Percentiles rank a stretch among this genome's conserved stretches.
Conservation (phyloP, 1,140 invertebrate species). For the Pseudomyrmex concolor region DNA sequence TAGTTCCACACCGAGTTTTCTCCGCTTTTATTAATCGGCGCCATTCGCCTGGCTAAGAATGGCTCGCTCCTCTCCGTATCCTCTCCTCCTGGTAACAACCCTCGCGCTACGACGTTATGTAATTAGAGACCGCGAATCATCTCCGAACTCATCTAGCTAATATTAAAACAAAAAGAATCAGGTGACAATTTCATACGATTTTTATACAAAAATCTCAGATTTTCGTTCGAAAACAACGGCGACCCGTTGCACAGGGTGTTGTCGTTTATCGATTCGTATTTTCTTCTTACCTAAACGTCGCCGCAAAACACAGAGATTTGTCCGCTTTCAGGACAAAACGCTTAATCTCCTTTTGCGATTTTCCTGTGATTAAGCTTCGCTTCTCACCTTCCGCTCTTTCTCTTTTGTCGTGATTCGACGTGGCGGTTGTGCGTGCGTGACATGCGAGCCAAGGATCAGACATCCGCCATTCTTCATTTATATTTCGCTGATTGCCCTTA, state of each 20-base stretch:
- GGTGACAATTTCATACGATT: neutral
- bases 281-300: no score
- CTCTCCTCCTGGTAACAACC: neutral
- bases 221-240: no score
- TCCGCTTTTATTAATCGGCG: slow-evolving; percentile 75
- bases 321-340: neutral
- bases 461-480: slow-evolving; percentile 80
- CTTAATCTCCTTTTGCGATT: slow-evolving; percentile 25
- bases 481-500: slow-evolving; percentile 85
- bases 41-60: slow-evolving; percentile 74
- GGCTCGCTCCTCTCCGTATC: slow-evolving; percentile 44
- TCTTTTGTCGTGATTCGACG: slow-evolving; percentile 16
- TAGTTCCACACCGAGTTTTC: slow-evolving; percentile 66
- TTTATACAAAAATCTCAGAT: neutral
- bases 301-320: no score
- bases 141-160: neutral
- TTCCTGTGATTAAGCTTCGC: slow-evolving; percentile 65
- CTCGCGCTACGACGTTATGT: slow-evolving; percentile 2
- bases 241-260: no score
- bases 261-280: no score
- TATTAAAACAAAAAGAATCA: neutral
- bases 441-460: slow-evolving; percentile 77
- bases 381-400: slow-evolving; percentile 45
- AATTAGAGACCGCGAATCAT: slow-evolving; percentile 27
- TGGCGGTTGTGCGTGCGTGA: slow-evolving; percentile 75